Base-by-base conservation (phyloP, 2,888 invertebrate species). In the Chymomyza procnemis region DNA sequence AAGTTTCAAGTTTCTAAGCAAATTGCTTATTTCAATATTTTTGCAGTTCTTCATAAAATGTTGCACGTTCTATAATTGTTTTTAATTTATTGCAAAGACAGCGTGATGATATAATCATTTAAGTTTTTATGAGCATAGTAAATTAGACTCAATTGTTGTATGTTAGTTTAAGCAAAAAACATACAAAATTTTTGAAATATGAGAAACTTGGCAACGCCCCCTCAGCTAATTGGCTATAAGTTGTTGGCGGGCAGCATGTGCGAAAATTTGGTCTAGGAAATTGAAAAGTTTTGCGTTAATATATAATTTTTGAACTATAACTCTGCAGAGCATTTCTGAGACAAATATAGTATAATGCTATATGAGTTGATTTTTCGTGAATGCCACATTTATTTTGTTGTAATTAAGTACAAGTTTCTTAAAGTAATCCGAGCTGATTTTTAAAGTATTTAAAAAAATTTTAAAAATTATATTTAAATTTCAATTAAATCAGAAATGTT, bases 31-130 rank as follows among this genome's bases (percentile, higher is more conserved):
- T 54, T 26, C 19, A 30, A n/a, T 41, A n/a, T 58, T n/a, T 58
- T 58, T 41, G 34, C 34, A 3, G 9, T 41, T 9, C 34, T 41
- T 1, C 2, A 12, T 5, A 41, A 12, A 41, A 41, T 9, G 9
- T 12, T 41, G 12, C 9, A 41, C 34, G 3, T 12, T 41, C 3
- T 41, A 9, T 12, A 12, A 12, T 41, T 41, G 12, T 41, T 41
- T 41, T 14, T 0, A 41, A 41, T 12, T 41, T 41, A 41, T 4
- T 41, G 9, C 1, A 41, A 26, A 26, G 22, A 47, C 54, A 18
- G 5, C 18, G 14, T 52, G 67, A 64, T 74, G 73, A 74, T 74
- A 66, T 74, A 69, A 66, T 74, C 48, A n/a, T 22, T 21, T 16
- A 26, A 22, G 21, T 14, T 16, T 56, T 56, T 56, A 22, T 21